Percentiles rank a stretch among this genome's conserved stretches.
Evolutionary conservation across 1,140 invertebrate species (phyloP).

Genomic region (Acromyrmex heyeri): DNA sequence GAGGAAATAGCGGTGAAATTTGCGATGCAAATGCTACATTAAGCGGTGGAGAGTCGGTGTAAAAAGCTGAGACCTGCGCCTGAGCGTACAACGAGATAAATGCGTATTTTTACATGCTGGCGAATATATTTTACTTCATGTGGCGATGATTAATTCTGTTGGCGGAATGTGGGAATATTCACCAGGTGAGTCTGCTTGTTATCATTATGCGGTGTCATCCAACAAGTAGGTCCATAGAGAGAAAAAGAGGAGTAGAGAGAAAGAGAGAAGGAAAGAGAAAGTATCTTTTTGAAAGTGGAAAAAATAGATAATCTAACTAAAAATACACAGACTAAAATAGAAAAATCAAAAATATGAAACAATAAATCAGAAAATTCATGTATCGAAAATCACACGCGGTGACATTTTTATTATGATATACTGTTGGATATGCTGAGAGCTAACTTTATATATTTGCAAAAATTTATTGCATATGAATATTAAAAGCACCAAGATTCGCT

Average conservation of each 20-base stretch:
- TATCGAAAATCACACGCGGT: background rate
- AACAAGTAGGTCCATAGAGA: background rate
- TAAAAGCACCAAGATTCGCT: too few relatives aligned
- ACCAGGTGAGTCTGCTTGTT: background rate
- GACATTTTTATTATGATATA: slow-evolving; percentile 2
- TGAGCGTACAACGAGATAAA: slow-evolving; percentile 55
- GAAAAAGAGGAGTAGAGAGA: background rate
- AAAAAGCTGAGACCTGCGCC: slow-evolving; percentile 37
- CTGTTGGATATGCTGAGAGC: background rate
- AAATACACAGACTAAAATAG: slow-evolving; percentile 5
- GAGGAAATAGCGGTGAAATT: slow-evolving; percentile 44
- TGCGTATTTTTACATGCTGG: slow-evolving; percentile 53
- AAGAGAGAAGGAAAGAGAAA: background rate
- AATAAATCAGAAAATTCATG: background rate
- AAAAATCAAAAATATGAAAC: background rate
- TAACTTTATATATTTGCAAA: background rate
- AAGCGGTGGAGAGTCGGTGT: slow-evolving; percentile 4
- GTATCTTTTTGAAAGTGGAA: too few relatives aligned
- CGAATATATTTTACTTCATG: slow-evolving; percentile 47
- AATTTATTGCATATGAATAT: too few relatives aligned
- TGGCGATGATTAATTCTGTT: slow-evolving; percentile 52
- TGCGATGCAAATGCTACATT: slow-evolving; percentile 53
- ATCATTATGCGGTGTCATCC: slow-evolving; percentile 14
- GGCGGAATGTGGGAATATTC: slow-evolving; percentile 36
- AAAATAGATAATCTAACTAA: background rate